These are phyloP conservation scores for Volucella inanis DNA, from an alignment of 2,888 invertebrate species.

Conservation along the genomic window DNA sequence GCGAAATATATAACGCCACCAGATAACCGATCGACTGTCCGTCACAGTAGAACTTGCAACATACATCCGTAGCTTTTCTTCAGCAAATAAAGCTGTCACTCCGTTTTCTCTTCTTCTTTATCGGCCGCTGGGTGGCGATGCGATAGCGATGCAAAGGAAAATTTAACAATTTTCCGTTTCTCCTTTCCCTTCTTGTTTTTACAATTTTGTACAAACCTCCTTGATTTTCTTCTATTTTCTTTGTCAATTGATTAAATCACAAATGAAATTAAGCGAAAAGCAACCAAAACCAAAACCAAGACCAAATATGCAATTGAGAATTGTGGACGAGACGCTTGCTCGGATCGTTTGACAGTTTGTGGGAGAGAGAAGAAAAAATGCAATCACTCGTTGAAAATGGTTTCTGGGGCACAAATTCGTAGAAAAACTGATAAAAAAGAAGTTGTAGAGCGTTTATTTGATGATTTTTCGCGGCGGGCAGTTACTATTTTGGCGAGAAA, in stretches of 20 bases:
- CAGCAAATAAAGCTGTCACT: constrained; percentile 55
- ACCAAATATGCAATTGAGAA: no score
- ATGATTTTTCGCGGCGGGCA: neutral
- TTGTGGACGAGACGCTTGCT: no score
- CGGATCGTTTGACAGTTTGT: constrained; percentile 21
- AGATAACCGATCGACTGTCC: constrained; percentile 53
- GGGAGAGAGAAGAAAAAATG: constrained; percentile 10
- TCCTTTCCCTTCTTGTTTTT: neutral
- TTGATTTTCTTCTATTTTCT: no score
- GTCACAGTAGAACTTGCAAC: constrained; percentile 26
- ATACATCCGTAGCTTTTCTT: constrained; percentile 64
- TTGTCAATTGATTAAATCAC: no score
- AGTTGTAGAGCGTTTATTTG: neutral
- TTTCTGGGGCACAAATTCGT: no score
- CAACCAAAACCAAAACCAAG: no score
- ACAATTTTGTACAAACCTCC: neutral
- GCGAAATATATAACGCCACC: constrained; percentile 61
- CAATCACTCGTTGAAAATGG: neutral
- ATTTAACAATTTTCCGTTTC: neutral
- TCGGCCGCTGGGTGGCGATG: constrained; percentile 18
- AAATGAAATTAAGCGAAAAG: no score
- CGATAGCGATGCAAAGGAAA: neutral
- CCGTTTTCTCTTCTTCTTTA: constrained; percentile 9
- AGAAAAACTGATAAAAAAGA: neutral
- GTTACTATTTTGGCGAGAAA: neutral